Evolutionary conservation across 2,888 invertebrate genomes (phyloP).

Genomic region (Lypha dubia): DNA sequence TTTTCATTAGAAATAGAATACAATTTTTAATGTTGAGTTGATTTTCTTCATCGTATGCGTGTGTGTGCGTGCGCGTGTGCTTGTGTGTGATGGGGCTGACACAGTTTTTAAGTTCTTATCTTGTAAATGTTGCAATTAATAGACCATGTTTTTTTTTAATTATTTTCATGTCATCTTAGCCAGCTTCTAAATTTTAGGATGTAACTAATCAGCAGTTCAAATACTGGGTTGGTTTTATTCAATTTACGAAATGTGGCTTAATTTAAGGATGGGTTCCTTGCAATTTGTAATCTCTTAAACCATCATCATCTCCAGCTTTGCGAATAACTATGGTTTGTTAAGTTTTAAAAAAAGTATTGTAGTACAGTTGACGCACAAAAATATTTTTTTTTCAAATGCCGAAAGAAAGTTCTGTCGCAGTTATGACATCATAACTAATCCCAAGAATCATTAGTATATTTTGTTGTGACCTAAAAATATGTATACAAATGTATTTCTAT

Average conservation of each 20-base stretch:
- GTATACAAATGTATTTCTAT: too few species aligned
- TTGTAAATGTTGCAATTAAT: slow-evolving; percentile 67
- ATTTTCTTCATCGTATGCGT: not conserved
- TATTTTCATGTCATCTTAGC: slow-evolving; percentile 17
- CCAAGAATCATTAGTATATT: too few species aligned
- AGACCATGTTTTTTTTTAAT: slow-evolving; percentile 36
- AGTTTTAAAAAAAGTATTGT: not conserved
- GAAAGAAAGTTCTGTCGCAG: not conserved
- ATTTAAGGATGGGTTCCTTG: not conserved
- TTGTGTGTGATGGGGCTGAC: slow-evolving; percentile 39
- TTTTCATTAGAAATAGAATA: slow-evolving; percentile 45
- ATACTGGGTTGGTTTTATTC: not conserved
- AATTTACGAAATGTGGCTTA: not conserved
- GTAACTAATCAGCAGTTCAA: not conserved
- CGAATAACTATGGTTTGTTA: not conserved
- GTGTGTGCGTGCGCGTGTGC: not conserved
- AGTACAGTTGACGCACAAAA: slow-evolving; percentile 4
- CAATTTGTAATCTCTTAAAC: not conserved
- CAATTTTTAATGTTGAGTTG: slow-evolving; percentile 17
- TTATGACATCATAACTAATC: not conserved
- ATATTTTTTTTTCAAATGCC: too few species aligned
- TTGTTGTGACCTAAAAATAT: too few species aligned
- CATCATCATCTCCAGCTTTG: not conserved
- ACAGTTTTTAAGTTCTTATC: slow-evolving; percentile 62
- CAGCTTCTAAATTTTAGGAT: not conserved